Evolutionary conservation across 2,888 invertebrate species (phyloP).

Genomic region (Orthonychiurus folsomi): DNA sequence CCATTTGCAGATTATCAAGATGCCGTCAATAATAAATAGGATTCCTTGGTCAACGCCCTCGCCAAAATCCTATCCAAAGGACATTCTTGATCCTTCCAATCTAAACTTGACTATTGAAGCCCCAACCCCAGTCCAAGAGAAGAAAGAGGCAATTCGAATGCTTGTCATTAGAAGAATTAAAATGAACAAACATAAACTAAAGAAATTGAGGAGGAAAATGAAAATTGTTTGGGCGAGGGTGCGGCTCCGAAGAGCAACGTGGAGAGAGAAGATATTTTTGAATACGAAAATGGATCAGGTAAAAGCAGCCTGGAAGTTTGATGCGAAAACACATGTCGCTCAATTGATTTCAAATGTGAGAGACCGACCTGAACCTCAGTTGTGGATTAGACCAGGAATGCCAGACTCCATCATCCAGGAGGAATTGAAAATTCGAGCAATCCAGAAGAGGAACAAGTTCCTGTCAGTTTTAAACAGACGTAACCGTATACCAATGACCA

Average conservation of each 20-base stretch:
- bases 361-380: slow-evolving; percentile 48
- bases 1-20: no score
- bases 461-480: slow-evolving; percentile 5
- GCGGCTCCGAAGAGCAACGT: slow-evolving; percentile 57
- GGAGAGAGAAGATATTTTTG: slow-evolving; percentile 70
- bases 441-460: slow-evolving; percentile 14
- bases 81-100: neutral
- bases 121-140: neutral
- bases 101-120: no score
- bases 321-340: slow-evolving; percentile 62
- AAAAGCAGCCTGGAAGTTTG: slow-evolving; percentile 63
- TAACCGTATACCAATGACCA: no score
- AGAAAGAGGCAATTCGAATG: neutral
- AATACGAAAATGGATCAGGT: slow-evolving; percentile 59
- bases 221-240: slow-evolving; percentile 65
- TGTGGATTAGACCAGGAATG: slow-evolving; percentile 54
- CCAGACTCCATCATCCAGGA: slow-evolving; percentile 61
- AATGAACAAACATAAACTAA: slow-evolving; percentile 78
- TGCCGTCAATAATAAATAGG: neutral
- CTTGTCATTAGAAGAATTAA: slow-evolving; percentile 67
- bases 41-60: neutral
- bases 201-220: slow-evolving; percentile 69
- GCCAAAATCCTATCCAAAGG: neutral
- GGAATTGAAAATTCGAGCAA: slow-evolving; percentile 25
- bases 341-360: slow-evolving; percentile 56